phyloP scores from a whole-genome alignment of 2,113 vertebrate species.

The Aspiorhynchus laticeps region DNA sequence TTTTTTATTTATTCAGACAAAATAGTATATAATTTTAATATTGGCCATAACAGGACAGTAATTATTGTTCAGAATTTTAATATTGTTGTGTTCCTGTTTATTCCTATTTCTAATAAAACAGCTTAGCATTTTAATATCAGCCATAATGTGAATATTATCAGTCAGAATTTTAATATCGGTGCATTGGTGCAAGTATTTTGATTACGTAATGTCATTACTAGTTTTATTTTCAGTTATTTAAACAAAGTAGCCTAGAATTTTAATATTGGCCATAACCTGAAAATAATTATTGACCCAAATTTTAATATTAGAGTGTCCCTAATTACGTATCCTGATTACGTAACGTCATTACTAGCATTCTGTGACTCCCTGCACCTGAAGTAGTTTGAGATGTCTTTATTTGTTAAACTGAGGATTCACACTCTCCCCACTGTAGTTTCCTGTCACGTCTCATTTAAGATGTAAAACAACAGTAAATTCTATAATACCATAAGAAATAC shows the following conservation, averaged over 20 bases:
- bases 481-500: neutral
- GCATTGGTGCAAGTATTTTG: too few species aligned
- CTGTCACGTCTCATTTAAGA: neutral
- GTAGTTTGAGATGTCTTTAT: neutral
- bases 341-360: neutral
- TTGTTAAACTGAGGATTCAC: neutral
- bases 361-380: neutral
- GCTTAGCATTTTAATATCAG: neutral
- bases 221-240: neutral
- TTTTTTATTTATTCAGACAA: too few species aligned
- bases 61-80: too few species aligned
- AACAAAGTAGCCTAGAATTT: neutral
- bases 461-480: neutral
- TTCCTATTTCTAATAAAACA: too few species aligned
- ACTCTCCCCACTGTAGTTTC: neutral
- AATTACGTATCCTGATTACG: neutral
- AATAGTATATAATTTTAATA: too few species aligned
- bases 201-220: too few species aligned
- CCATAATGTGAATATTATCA: too few species aligned
- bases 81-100: neutral
- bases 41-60: too few species aligned
- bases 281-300: neutral
- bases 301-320: neutral
- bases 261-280: neutral
- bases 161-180: too few species aligned